Evolutionary conservation across 2,797 vertebrate species (phyloP).

Genomic region (Pampus argenteus): DNA sequence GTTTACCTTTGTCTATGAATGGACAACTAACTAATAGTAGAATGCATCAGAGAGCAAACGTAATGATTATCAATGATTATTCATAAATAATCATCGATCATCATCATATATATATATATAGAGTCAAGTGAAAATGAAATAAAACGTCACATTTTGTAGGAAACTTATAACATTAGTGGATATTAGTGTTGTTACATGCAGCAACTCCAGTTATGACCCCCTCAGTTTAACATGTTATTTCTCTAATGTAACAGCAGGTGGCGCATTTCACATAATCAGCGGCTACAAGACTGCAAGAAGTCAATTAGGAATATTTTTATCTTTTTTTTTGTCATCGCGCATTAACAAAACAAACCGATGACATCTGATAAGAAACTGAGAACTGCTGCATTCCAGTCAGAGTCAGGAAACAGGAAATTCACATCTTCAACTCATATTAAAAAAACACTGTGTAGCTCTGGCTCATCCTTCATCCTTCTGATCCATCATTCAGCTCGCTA

Average conservation of each 20-base stretch:
- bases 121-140: background rate
- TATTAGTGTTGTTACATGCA: background rate
- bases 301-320: background rate
- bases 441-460: background rate
- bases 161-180: background rate
- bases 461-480: background rate
- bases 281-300: conserved; percentile 5
- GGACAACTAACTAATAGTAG: background rate
- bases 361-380: background rate
- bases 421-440: background rate
- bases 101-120: background rate
- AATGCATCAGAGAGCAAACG: background rate
- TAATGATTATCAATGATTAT: background rate
- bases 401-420: conserved; percentile 12
- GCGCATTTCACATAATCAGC: background rate
- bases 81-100: background rate
- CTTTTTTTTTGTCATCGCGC: background rate
- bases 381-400: background rate
- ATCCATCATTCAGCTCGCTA: background rate
- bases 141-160: conserved; percentile 15
- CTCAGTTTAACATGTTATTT: background rate
- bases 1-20: background rate
- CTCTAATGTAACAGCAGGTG: background rate
- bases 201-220: background rate
- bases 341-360: background rate